A percentile compares a stretch with the other conserved stretches of the same genome.
phyloP scores from a whole-genome alignment of 2,113 vertebrate genomes.

The Thymallus thymallus region DNA sequence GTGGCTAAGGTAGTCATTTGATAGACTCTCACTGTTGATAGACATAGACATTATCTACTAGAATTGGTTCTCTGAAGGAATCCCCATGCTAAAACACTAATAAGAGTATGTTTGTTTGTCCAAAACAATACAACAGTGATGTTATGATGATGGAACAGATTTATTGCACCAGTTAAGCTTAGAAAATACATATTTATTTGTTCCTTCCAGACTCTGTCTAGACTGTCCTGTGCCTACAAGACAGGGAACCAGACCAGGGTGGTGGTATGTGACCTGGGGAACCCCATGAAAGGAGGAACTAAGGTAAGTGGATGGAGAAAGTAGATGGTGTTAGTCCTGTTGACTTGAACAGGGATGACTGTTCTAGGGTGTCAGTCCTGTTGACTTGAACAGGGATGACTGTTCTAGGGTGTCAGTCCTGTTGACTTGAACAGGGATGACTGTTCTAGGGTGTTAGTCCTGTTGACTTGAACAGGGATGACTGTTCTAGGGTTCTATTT shows the following conservation, averaged over 20 bases:
- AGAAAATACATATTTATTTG: not conserved
- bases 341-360: not conserved
- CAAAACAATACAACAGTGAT: too few species aligned
- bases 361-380: not conserved
- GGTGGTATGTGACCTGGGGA: slow-evolving; percentile 96
- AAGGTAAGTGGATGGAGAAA: slow-evolving; percentile 74
- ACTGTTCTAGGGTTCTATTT: not conserved
- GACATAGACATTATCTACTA: too few species aligned
- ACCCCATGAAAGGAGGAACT: slow-evolving; percentile 96
- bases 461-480: not conserved
- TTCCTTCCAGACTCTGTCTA: slow-evolving; percentile 75
- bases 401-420: too few species aligned
- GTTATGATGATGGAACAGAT: not conserved
- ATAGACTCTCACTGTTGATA: too few species aligned
- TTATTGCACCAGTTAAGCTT: not conserved
- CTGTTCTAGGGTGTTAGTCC: not conserved
- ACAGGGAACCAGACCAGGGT: slow-evolving; percentile 91
- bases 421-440: not conserved
- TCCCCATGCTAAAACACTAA: too few species aligned
- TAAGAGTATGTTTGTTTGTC: too few species aligned
- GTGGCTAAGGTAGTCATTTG: too few species aligned
- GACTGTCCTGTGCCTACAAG: slow-evolving; percentile 92
- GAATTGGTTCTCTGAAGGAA: too few species aligned
- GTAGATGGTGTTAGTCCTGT: not conserved
- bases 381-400: too few species aligned